Evolutionary conservation across 2,113 vertebrate species (phyloP).

Genomic region (Phylloscopus trochiloides): DNA sequence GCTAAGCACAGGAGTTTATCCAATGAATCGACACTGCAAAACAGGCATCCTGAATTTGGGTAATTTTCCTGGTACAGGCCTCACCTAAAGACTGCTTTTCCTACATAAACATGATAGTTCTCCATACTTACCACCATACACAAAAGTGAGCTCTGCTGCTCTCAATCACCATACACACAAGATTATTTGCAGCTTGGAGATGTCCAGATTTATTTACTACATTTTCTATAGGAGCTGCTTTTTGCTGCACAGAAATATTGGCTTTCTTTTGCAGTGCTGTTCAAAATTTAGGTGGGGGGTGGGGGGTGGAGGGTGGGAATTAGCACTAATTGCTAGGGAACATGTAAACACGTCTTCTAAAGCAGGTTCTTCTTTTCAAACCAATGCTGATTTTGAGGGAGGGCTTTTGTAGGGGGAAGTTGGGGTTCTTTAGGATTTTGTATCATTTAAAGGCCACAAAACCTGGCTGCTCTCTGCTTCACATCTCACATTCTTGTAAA

Average conservation of each 20-base stretch:
- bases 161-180: neutral
- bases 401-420: neutral
- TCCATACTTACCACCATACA: neutral
- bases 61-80: neutral
- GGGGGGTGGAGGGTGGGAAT: too few relatives aligned
- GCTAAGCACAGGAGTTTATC: neutral
- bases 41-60: neutral
- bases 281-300: neutral
- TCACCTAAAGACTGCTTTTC: neutral
- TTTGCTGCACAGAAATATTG: neutral
- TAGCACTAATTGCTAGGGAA: neutral
- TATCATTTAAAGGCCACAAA: neutral
- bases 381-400: neutral
- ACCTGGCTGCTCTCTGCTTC: neutral
- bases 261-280: neutral
- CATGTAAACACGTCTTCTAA: neutral
- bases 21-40: neutral
- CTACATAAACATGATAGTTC: neutral
- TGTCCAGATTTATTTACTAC: neutral
- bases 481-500: neutral
- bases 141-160: neutral
- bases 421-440: neutral
- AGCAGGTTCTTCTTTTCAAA: slow-evolving; percentile 60
- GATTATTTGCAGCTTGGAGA: neutral
- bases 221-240: neutral